Evolutionary conservation across 2,888 invertebrate genomes (phyloP).

Genomic region (Eilema caniola): DNA sequence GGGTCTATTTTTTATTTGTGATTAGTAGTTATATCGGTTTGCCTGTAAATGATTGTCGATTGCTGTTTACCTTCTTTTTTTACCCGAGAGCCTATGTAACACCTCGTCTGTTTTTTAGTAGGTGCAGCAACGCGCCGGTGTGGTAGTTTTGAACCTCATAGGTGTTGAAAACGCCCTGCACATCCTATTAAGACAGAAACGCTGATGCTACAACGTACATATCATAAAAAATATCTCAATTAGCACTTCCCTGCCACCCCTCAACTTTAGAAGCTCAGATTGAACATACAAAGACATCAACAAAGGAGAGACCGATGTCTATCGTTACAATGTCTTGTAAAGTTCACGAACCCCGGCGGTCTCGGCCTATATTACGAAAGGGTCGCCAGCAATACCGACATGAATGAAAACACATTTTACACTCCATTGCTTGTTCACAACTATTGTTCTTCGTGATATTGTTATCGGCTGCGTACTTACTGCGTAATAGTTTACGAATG

Average conservation of each 20-base stretch:
- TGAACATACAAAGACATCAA: neutral
- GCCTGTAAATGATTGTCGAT: too few relatives aligned
- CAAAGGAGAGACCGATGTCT: neutral
- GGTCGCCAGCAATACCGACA: slow-evolving; percentile 7
- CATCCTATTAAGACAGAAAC: too few relatives aligned
- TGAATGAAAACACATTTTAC: slow-evolving; percentile 15
- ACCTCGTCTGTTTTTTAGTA: too few relatives aligned
- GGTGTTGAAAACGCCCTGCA: too few relatives aligned
- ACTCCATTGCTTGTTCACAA: slow-evolving; percentile 16
- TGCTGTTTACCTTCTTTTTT: too few relatives aligned
- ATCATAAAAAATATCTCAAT: too few relatives aligned
- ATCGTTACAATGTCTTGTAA: slow-evolving; percentile 11
- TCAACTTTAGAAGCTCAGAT: neutral
- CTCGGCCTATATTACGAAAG: slow-evolving; percentile 2
- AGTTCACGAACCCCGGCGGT: slow-evolving; percentile 7
- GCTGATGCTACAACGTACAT: too few relatives aligned
- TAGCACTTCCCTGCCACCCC: neutral
- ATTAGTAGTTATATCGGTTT: too few relatives aligned
- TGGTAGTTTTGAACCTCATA: too few relatives aligned
- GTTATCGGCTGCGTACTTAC: slow-evolving; percentile 9
- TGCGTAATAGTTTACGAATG: neutral
- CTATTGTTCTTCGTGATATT: slow-evolving; percentile 10
- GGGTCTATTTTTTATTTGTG: too few relatives aligned
- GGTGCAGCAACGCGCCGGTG: too few relatives aligned
- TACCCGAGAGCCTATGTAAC: too few relatives aligned